Conservation (phyloP, 2,797 vertebrate species). For the Sphenopsis melanotis region DNA sequence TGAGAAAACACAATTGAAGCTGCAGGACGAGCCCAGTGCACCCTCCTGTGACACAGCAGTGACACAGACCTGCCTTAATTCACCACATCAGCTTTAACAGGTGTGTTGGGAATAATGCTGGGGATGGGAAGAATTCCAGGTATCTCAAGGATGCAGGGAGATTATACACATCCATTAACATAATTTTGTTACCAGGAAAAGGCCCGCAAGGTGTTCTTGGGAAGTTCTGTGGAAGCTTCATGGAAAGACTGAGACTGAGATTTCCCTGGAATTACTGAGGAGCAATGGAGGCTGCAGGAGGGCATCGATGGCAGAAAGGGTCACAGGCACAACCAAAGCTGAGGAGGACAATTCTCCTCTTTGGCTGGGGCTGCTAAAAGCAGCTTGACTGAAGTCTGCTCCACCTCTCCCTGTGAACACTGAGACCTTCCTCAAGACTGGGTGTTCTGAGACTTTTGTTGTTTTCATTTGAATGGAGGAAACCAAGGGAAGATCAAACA, state of each 20-base stretch:
- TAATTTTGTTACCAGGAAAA: background rate
- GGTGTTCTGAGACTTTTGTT: background rate
- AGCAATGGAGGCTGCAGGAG: background rate
- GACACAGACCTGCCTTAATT: background rate
- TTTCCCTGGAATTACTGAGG: background rate
- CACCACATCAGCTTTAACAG: background rate
- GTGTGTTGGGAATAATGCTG: background rate
- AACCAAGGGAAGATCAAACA: background rate
- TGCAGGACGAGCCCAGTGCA: accelerated
- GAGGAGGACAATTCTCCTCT: background rate
- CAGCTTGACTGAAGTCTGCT: background rate
- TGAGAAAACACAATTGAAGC: background rate
- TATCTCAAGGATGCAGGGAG: background rate
- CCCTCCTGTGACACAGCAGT: background rate
- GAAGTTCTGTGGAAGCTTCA: background rate
- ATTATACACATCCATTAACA: background rate
- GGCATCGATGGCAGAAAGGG: accelerated
- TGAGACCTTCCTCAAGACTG: background rate
- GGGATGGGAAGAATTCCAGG: background rate
- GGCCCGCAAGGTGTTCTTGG: background rate
- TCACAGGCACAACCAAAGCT: background rate
- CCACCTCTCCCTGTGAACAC: background rate
- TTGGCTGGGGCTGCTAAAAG: background rate
- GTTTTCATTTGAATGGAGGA: background rate
- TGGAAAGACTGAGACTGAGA: background rate